Base-by-base conservation (phyloP, 2,797 vertebrate species). In the Sebastes alutus region DNA sequence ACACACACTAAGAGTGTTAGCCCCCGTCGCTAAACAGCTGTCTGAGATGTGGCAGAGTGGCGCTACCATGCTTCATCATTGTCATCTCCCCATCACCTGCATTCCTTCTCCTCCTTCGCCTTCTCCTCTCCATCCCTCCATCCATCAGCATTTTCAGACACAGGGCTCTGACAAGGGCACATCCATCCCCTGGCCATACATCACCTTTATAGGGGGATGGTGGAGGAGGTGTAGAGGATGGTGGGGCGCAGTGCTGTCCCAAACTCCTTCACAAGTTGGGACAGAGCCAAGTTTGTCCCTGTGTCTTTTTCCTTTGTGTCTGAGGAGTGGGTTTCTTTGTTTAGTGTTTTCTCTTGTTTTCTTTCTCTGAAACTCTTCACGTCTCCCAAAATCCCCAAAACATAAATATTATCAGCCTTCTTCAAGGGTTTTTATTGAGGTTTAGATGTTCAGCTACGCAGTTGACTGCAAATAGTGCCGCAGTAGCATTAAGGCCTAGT, bases 21-120 rank as follows among this genome's bases (percentile, higher is more conserved):
- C 56, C 67, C 85, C 65, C 18, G 82, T 82, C 74, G 93, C 85
- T 89, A 92, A 95, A 94, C 95, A 96, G 94, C 94, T 96, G 96
- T 93, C 92, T 90, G 75, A 88, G 90, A 91, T 91, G 89, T 81
- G 93, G 84, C 56, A 6, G 46, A 73, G 75, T 77, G 33, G 30
- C 76, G 27, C 73, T 88, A 12, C 72, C 78, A 83, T 86, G 87
- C 92, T 96, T 92, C 93, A 94, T 93, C 94, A 94, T 74, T 95
- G 27, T 94, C 94, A 93, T 92, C 91, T 94, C 95, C 94, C 94
- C 92, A 95, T 96, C 96, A 96, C 95, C 92, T 89, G 86, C 81
- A 75, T 90, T 92, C 81, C 88, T 94, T 93, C 86, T 89, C 80
- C 87, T 93, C 80, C 90, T 91, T 88, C 61, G 61, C 64, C 80